phyloP scores from a whole-genome alignment of 2,113 vertebrate species.

The Pteropus alecto region DNA sequence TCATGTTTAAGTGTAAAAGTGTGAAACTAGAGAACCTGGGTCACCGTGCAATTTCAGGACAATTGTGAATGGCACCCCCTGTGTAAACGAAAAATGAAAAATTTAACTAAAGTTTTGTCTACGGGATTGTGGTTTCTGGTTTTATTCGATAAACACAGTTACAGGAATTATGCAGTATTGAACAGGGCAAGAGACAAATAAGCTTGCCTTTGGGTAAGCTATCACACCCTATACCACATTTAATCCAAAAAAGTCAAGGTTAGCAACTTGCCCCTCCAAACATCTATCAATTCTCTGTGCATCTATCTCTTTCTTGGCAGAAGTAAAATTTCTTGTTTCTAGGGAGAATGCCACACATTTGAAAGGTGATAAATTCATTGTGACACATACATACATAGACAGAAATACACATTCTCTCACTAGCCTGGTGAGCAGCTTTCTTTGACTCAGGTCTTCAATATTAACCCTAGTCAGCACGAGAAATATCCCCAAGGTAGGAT shows the following conservation, averaged over 20 bases:
- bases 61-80: not conserved
- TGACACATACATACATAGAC: fast-evolving
- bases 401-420: not conserved
- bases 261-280: not conserved
- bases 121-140: not conserved
- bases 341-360: not conserved
- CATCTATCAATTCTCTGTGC: not conserved
- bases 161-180: not conserved
- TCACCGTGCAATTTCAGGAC: not conserved
- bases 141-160: constrained; percentile 19
- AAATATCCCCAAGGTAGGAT: not conserved
- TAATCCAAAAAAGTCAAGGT: not conserved
- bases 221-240: not conserved
- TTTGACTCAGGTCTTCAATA: not conserved
- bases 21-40: not conserved
- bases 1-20: not conserved
- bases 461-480: not conserved
- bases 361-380: not conserved
- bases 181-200: not conserved
- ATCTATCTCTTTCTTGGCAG: not conserved
- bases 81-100: not conserved
- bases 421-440: not conserved
- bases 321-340: not conserved
- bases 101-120: not conserved
- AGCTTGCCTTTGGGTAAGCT: not conserved